These are phyloP conservation scores for Diarsia rubi DNA, from an alignment of 2,888 invertebrate species.

Conservation along the genomic window DNA sequence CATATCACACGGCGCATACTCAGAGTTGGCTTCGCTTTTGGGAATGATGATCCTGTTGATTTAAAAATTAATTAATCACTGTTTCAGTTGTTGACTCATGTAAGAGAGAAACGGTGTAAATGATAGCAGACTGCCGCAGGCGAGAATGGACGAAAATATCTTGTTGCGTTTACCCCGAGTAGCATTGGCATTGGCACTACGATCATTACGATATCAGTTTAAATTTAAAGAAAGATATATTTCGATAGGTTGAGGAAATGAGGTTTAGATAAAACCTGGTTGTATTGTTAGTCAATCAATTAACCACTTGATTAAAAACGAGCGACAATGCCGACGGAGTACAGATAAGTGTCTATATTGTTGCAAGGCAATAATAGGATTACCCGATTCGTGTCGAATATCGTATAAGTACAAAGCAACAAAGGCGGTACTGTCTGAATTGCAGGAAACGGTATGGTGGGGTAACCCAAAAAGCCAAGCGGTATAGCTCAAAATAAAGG, in stretches of 20 bases:
- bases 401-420: neutral
- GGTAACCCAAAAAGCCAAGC: too few species aligned
- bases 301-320: neutral
- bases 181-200: neutral
- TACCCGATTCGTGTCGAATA: neutral
- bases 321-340: neutral
- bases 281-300: neutral
- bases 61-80: slow-evolving; percentile 13
- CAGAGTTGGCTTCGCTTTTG: slow-evolving; percentile 98
- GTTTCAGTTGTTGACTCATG: neutral
- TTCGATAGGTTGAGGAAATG: neutral
- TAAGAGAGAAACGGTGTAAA: neutral
- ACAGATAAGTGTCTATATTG: neutral
- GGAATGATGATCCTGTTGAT: slow-evolving; percentile 96
- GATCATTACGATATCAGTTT: neutral
- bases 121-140: neutral
- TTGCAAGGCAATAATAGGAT: neutral
- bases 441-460: neutral
- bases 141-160: neutral
- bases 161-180: neutral
- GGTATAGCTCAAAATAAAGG: too few species aligned
- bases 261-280: neutral
- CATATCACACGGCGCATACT: slow-evolving; percentile 96
- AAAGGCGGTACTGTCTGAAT: too few species aligned
- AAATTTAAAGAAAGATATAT: neutral